Evolutionary conservation across 2,113 vertebrate species (phyloP).

Genomic region (Lichenostomus cassidix): DNA sequence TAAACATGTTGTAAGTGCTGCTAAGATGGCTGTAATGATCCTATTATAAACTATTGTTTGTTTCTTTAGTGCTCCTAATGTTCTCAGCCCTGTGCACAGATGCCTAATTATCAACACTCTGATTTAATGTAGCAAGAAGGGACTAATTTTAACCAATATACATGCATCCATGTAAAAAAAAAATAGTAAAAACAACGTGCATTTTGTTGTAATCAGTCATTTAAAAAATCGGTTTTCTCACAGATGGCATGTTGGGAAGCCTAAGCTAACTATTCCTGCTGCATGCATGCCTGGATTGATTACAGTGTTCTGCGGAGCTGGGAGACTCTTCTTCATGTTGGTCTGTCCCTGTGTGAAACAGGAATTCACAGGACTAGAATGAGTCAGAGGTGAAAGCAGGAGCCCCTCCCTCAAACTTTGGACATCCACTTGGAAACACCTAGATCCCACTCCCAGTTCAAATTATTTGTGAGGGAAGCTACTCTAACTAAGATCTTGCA

Average conservation of each 20-base stretch:
- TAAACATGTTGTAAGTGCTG: conserved; percentile 43
- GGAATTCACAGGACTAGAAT: background rate
- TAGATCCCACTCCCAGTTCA: background rate
- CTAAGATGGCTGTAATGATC: conserved; percentile 35
- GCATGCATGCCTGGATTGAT: background rate
- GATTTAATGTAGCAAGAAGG: background rate
- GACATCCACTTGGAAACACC: background rate
- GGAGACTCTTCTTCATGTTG: background rate
- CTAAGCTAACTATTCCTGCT: background rate
- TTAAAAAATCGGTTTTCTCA: background rate
- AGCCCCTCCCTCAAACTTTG: background rate
- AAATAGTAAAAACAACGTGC: background rate
- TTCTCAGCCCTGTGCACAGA: background rate
- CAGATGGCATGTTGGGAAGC: background rate
- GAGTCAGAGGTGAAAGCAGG: background rate
- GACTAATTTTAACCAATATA: conserved; percentile 26
- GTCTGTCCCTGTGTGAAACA: background rate
- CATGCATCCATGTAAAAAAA: background rate
- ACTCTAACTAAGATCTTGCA: background rate
- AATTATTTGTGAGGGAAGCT: background rate
- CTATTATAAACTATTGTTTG: conserved; percentile 37
- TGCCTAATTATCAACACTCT: conserved; percentile 28
- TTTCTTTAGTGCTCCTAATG: conserved; percentile 16
- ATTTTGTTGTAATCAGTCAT: background rate
- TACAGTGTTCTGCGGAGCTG: background rate